Evolutionary conservation across 2,888 invertebrate genomes (phyloP).

Genomic region (Pterostichus madidus): DNA sequence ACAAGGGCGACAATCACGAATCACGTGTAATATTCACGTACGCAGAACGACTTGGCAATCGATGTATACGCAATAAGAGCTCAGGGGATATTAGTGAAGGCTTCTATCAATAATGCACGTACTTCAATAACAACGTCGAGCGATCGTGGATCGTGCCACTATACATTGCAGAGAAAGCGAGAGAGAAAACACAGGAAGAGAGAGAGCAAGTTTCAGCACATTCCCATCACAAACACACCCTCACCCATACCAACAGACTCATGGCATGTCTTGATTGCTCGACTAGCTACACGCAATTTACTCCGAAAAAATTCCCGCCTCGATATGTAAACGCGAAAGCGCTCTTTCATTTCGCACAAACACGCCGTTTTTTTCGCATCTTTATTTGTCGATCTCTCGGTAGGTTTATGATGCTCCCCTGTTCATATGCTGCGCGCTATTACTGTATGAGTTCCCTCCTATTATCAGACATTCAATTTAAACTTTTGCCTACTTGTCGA

Average conservation of each 20-base stretch:
- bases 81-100: constrained; percentile 13
- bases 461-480: constrained; percentile 71
- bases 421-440: constrained; percentile 2
- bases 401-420: not conserved
- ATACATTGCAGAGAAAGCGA: no score
- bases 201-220: no score
- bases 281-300: constrained; percentile 70
- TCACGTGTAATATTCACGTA: constrained; percentile 43
- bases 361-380: constrained; percentile 68
- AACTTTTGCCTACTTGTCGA: constrained; percentile 66
- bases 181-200: no score
- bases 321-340: constrained; percentile 71
- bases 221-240: no score
- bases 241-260: not conserved
- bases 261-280: constrained; percentile 8
- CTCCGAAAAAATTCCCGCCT: constrained; percentile 69
- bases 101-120: constrained; percentile 23
- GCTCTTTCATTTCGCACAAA: constrained; percentile 70
- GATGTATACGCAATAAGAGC: constrained; percentile 3
- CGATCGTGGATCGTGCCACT: no score
- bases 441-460: constrained; percentile 44
- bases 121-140: no score
- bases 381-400: constrained; percentile 68
- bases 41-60: constrained; percentile 21
- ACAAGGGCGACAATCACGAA: constrained; percentile 44